Evolutionary conservation across 2,113 vertebrate genomes (phyloP).

Genomic region (Aramus guarauna): DNA sequence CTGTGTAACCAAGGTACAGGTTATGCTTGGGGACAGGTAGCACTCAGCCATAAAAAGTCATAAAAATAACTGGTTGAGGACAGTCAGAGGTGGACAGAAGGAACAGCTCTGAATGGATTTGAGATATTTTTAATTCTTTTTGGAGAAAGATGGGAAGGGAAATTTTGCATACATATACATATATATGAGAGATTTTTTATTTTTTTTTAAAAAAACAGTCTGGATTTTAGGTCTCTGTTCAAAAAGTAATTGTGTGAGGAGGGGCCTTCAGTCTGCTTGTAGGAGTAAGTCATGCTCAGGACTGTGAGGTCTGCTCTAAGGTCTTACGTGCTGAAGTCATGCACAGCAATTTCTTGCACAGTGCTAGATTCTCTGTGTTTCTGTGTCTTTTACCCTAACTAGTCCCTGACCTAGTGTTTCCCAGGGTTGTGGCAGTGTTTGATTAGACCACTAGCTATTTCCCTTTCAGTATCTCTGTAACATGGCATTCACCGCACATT

Average conservation of each 20-base stretch:
- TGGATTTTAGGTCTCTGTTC: not conserved
- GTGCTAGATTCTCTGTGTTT: not conserved
- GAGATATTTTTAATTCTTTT: not conserved
- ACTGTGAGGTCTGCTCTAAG: not conserved
- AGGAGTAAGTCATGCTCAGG: not conserved
- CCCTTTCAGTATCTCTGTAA: not conserved
- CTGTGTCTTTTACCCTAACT: not conserved
- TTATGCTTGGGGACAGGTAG: not conserved
- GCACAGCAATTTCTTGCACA: not conserved
- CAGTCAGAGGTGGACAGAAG: not conserved
- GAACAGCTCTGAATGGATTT: not conserved
- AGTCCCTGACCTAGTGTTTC: not conserved
- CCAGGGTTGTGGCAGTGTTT: not conserved
- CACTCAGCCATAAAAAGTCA: not conserved
- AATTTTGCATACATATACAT: not conserved
- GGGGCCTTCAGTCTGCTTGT: not conserved
- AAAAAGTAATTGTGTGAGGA: not conserved
- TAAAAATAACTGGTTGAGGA: not conserved
- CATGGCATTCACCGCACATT: fast-evolving
- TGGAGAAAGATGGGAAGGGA: not conserved
- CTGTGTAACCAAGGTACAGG: not conserved
- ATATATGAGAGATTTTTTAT: not conserved
- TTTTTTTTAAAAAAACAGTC: not conserved
- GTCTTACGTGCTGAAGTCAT: not conserved
- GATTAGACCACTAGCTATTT: not conserved